A percentile compares a stretch with the other conserved stretches of the same genome.
These are phyloP conservation scores for Matsumyia berberina DNA, from an alignment of 2,888 invertebrate species.

Conservation along the genomic window DNA sequence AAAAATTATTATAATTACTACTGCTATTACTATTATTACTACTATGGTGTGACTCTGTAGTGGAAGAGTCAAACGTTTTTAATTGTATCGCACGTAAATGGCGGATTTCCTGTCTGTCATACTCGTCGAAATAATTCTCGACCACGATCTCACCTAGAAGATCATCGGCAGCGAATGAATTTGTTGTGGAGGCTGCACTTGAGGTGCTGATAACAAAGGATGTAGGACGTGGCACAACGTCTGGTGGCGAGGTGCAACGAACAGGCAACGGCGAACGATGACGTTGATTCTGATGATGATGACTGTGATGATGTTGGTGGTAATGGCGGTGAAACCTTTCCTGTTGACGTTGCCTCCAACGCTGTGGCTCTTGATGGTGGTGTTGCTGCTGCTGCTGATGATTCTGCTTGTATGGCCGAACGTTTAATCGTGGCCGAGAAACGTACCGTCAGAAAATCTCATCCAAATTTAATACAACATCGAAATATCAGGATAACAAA, in stretches of 20 bases:
- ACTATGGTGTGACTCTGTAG: conserved; percentile 78
- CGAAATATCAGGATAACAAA: conserved; percentile 84
- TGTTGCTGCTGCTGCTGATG: conserved; percentile 78
- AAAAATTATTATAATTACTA: conserved; percentile 56
- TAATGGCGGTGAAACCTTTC: conserved; percentile 75
- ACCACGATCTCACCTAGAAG: conserved; percentile 81
- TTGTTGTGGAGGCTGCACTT: conserved; percentile 22
- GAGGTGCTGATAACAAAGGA: conserved; percentile 78
- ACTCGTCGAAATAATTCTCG: conserved; percentile 83
- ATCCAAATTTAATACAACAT: conserved; percentile 84
- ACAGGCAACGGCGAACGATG: conserved; percentile 77
- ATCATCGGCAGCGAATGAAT: conserved; percentile 44
- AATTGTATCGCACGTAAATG: conserved; percentile 78
- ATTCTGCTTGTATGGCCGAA: conserved; percentile 76
- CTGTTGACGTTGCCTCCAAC: conserved; percentile 77
- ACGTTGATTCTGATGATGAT: conserved; percentile 62
- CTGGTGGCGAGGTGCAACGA: conserved; percentile 83
- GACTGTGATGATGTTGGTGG: conserved; percentile 73
- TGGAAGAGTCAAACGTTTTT: conserved; percentile 75
- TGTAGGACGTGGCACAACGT: conserved; percentile 82
- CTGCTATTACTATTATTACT: conserved; percentile 76
- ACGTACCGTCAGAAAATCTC: conserved; percentile 84
- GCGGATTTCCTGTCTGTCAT: conserved; percentile 84
- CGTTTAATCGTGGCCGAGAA: conserved; percentile 79
- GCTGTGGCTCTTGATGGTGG: conserved; percentile 74